phyloP scores from a whole-genome alignment of 2,888 invertebrate species.

The Hyppa rectilinea region DNA sequence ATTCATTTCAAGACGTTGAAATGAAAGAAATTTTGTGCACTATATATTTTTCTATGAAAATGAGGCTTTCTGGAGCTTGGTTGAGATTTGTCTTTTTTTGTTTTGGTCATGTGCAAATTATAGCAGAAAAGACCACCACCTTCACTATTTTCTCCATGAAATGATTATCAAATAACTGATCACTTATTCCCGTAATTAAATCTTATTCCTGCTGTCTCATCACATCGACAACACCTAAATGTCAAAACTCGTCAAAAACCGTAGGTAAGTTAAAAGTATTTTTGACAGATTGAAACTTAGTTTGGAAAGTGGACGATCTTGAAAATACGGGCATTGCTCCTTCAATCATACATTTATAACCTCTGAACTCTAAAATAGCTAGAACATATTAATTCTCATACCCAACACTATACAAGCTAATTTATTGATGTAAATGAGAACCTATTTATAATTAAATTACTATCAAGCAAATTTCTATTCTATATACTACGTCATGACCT shows the following conservation, averaged over 20 bases:
- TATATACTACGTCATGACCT: conserved; percentile 9
- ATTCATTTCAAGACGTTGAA: not conserved
- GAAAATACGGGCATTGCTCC: not conserved
- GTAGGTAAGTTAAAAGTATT: not conserved
- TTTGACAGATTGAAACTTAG: not conserved
- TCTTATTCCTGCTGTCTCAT: not conserved
- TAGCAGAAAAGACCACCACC: not conserved
- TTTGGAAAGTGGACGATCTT: not conserved
- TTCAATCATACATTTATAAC: not conserved
- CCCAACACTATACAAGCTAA: not conserved
- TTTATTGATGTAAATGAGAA: not conserved
- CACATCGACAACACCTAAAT: not conserved
- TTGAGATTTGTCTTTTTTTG: too few relatives aligned
- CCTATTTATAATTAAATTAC: too few relatives aligned
- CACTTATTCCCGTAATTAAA: not conserved
- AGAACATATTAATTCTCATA: too few relatives aligned
- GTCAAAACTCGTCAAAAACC: not conserved
- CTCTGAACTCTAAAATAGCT: not conserved
- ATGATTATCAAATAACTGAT: not conserved
- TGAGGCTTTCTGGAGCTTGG: not conserved
- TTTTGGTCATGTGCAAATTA: not conserved
- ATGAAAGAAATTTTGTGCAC: not conserved
- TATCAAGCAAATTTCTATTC: conserved; percentile 14
- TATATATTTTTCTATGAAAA: not conserved
- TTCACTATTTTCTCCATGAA: not conserved